Evolutionary conservation across 2,888 invertebrate genomes (phyloP), one percentile per base, ranked within the genome.

Genomic region (Ormyrus thymus): DNA sequence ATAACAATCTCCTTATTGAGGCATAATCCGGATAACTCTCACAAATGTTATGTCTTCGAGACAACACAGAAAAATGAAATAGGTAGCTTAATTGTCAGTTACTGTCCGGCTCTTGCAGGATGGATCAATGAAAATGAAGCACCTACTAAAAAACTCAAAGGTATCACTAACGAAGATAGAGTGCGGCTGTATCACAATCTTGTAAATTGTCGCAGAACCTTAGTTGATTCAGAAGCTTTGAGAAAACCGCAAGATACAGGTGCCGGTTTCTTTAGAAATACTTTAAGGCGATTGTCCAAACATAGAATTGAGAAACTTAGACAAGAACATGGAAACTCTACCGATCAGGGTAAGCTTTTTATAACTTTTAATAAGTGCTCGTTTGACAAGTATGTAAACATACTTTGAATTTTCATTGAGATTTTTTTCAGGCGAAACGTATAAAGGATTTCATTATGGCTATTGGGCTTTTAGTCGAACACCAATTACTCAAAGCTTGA

Each of bases 21-120:
- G 80, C 92, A 92, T 82, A 91, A 92, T 83, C 93, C 94, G 64
- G 95, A 90, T 89, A 94, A 93, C 78, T 92, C 92, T 77, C 95
- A 95, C 87, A 96, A 96, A 86, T 97, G 97, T 90, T 97, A 97
- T 89, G 97, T 98, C 15, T 96, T 98, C 86, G 98, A 98, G 90
- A 97, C 97, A 0, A 90, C 93, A 0, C 96, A 97, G 86, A 97
- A 97, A 90, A 94, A 95, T 85, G 98, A 98, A 91, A 97, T 98
- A 66, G 98, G 97, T 0, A 96, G 96, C 86, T 91, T 98, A 64
- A 97, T 98, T 87, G 96, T 97, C 7, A 96, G 97, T 56, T 98
- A 98, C 89, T 97, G 95, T 85, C 97, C 97, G 0, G 92, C 94
- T 8, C 92, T 97, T 69, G 97, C 96, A 0, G 95, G 94, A 80